phyloP scores from a whole-genome alignment of 35 echinoderm and acorn worm species.

The Holothuria glaberrima region DNA sequence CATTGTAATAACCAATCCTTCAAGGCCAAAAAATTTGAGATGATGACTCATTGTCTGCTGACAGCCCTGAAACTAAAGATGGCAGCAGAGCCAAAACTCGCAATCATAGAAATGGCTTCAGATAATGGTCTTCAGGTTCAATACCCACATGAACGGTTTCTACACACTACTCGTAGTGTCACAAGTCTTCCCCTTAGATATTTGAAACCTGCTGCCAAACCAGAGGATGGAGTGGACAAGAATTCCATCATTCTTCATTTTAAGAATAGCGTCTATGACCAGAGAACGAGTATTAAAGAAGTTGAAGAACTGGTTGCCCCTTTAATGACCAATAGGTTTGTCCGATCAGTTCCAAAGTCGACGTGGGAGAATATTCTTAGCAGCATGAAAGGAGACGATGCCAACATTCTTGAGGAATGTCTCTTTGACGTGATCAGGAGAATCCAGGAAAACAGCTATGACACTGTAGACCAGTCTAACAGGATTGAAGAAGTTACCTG shows the following conservation, averaged over 20 bases:
- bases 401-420: not conserved
- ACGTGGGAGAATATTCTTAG: constrained; percentile 37
- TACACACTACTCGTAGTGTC: constrained; percentile 7
- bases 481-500: constrained; percentile 32
- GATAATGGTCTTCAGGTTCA: constrained; percentile 60
- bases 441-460: not conserved
- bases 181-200: constrained; percentile 48
- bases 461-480: not conserved
- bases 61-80: constrained; percentile 65
- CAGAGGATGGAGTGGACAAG: constrained; percentile 54
- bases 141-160: constrained; percentile 58
- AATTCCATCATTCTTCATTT: constrained; percentile 60
- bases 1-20: constrained; percentile 62
- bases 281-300: not conserved
- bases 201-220: constrained; percentile 73
- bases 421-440: not conserved
- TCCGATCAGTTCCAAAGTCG: not conserved
- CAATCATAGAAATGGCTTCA: constrained; percentile 36
- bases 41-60: constrained; percentile 63
- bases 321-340: constrained; percentile 7
- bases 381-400: not conserved
- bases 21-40: constrained; percentile 64
- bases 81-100: constrained; percentile 35
- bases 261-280: constrained; percentile 79
- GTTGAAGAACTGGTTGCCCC: not conserved